Conservation (phyloP, 1,140 invertebrate species). For the Brachionus manjavacas region DNA sequence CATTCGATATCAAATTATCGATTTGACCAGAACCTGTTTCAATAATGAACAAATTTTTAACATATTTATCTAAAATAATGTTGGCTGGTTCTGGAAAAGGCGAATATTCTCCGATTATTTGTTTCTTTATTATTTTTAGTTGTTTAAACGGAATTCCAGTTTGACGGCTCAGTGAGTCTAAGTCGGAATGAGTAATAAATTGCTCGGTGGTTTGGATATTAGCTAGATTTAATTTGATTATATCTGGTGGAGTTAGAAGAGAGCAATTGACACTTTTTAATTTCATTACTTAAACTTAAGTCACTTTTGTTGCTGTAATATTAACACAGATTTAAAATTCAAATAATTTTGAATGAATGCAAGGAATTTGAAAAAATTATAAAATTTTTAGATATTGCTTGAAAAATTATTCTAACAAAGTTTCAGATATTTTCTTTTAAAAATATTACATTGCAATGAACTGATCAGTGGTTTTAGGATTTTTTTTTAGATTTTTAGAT, state of each 20-base stretch:
- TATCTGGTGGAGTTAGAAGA: background rate
- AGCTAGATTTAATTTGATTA: slow-evolving; percentile 20
- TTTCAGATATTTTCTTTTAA: too few species aligned
- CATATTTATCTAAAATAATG: slow-evolving; percentile 12
- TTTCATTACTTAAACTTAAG: background rate
- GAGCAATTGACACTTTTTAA: slow-evolving; percentile 30
- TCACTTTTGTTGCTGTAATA: background rate
- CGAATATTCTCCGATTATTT: slow-evolving; percentile 39
- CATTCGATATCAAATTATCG: slow-evolving; percentile 11
- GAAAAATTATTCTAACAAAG: too few species aligned
- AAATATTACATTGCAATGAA: too few species aligned
- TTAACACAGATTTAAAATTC: background rate
- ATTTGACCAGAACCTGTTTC: slow-evolving; percentile 6
- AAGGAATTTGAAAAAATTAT: background rate
- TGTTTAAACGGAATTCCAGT: slow-evolving; percentile 2
- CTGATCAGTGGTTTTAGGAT: too few species aligned
- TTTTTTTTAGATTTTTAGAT: too few species aligned
- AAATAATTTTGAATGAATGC: background rate
- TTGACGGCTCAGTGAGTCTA: background rate
- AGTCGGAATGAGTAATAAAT: slow-evolving; percentile 22
- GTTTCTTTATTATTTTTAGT: slow-evolving; percentile 29
- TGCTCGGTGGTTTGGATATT: slow-evolving; percentile 40
- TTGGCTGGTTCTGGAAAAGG: slow-evolving; percentile 38
- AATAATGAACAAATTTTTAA: slow-evolving; percentile 26
- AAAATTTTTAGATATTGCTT: too few species aligned